A percentile compares a stretch with the other conserved stretches of the same genome.
Conservation (phyloP, 2,888 invertebrate genomes). For the Fissipunctia ypsillon region DNA sequence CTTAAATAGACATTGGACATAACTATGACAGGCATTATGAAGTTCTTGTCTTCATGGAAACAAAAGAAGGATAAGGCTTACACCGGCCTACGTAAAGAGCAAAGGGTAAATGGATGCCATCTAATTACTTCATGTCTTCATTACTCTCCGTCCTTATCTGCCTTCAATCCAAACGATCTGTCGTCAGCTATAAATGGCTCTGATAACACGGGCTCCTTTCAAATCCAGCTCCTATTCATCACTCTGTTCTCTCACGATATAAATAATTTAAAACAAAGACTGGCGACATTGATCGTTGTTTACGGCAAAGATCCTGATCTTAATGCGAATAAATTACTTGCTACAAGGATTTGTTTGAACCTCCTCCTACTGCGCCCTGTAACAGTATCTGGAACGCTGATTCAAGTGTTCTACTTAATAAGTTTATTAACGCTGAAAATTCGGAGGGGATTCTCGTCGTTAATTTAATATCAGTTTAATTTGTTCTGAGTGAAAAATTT, state of each 20-base stretch:
- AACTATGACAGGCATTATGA: slow-evolving; percentile 14
- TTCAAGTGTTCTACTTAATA: slow-evolving; percentile 68
- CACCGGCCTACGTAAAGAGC: slow-evolving; percentile 16
- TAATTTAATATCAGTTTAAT: slow-evolving; percentile 54
- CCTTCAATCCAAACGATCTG: slow-evolving; percentile 48
- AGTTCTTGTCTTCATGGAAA: not conserved
- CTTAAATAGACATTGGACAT: too few relatives aligned
- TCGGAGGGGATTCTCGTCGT: slow-evolving; percentile 37
- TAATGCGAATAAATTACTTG: slow-evolving; percentile 74
- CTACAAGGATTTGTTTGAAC: slow-evolving; percentile 65
- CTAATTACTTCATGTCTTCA: slow-evolving; percentile 61
- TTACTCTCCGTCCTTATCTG: slow-evolving; percentile 44
- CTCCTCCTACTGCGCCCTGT: slow-evolving; percentile 37
- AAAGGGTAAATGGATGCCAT: slow-evolving; percentile 45
- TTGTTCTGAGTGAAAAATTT: slow-evolving; percentile 51
- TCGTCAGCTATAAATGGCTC: slow-evolving; percentile 56
- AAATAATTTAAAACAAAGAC: slow-evolving; percentile 73
- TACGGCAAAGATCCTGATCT: slow-evolving; percentile 72
- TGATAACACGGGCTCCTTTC: slow-evolving; percentile 57
- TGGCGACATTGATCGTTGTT: slow-evolving; percentile 70
- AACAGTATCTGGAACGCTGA: slow-evolving; percentile 59
- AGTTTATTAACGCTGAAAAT: slow-evolving; percentile 66
- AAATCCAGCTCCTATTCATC: slow-evolving; percentile 64
- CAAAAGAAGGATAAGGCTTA: slow-evolving; percentile 19
- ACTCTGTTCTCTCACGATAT: slow-evolving; percentile 59